Percentiles rank a stretch among this genome's conserved stretches.
Evolutionary conservation across 2,888 invertebrate species (phyloP).

Genomic region (Sylvicola cinctus): DNA sequence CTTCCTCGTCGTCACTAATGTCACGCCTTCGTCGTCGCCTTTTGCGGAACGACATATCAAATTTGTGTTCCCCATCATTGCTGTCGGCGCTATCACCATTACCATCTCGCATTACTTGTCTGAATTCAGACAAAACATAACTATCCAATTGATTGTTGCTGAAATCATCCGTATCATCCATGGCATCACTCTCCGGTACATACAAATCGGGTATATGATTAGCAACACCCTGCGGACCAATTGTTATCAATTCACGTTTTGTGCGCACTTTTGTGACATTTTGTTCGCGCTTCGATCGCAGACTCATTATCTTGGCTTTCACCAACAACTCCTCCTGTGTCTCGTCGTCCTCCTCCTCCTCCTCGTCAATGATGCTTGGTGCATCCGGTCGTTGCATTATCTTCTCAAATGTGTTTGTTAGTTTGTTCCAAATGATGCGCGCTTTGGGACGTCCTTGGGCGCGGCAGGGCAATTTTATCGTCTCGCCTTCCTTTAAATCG

Average conservation of each 20-base stretch:
- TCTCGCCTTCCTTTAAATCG: slow-evolving; percentile 11
- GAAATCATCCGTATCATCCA: not conserved
- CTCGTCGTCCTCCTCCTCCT: slow-evolving; percentile 21
- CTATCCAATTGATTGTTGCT: not conserved
- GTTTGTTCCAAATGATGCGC: slow-evolving; percentile 4
- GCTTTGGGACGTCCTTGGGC: slow-evolving; percentile 10
- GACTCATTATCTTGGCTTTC: slow-evolving; percentile 14
- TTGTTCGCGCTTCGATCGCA: slow-evolving; percentile 10
- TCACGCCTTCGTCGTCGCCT: slow-evolving; percentile 1
- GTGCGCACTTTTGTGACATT: not conserved
- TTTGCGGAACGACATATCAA: not conserved
- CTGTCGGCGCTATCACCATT: slow-evolving; percentile 2
- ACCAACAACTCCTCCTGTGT: slow-evolving; percentile 11
- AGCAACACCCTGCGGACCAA: no score
- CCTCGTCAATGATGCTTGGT: no score
- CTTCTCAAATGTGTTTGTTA: not conserved
- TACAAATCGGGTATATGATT: slow-evolving; percentile 4
- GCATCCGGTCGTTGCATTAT: no score
- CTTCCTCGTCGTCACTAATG: not conserved
- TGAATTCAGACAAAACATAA: slow-evolving; percentile 5
- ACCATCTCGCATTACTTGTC: slow-evolving; percentile 5
- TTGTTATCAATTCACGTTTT: no score
- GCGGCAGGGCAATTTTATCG: slow-evolving; percentile 12
- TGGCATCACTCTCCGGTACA: not conserved
- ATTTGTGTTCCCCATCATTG: not conserved